Conservation (phyloP, 2,888 invertebrate genomes). For the Brachynemurus nebulosus region DNA sequence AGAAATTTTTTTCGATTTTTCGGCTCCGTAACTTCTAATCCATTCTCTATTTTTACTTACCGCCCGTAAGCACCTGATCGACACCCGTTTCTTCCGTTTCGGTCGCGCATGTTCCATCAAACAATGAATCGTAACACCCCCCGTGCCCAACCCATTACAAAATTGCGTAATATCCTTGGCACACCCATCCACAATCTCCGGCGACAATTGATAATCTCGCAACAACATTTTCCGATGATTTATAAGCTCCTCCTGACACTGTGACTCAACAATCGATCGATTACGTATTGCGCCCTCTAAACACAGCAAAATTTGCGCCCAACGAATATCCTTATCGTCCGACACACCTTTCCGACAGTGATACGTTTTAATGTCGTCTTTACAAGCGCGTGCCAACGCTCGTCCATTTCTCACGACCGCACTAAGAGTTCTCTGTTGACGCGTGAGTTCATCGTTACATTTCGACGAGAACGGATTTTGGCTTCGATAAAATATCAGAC, state of each 20-base stretch:
- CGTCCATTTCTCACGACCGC: not conserved
- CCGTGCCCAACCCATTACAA: conserved; percentile 61
- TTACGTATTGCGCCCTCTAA: conserved; percentile 66
- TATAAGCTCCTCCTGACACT: conserved; percentile 79
- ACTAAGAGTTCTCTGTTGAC: not conserved
- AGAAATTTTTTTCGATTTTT: too few relatives aligned
- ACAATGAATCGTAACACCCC: conserved; percentile 89
- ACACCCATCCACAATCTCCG: conserved; percentile 82
- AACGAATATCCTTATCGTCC: conserved; percentile 66
- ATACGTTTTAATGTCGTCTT: conserved; percentile 73
- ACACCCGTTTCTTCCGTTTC: conserved; percentile 50
- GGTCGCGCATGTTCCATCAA: conserved; percentile 77
- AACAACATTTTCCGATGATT: conserved; percentile 83
- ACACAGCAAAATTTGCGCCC: conserved; percentile 86
- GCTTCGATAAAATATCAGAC: not conserved
- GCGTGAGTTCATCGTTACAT: not conserved
- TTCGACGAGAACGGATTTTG: not conserved
- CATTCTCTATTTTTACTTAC: too few relatives aligned
- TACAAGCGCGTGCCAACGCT: conserved; percentile 58
- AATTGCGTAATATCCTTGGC: conserved; percentile 65
- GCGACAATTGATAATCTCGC: conserved; percentile 87
- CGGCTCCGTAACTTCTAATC: too few relatives aligned
- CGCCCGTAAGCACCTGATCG: conserved; percentile 57
- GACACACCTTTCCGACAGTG: conserved; percentile 73
- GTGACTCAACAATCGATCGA: conserved; percentile 54